Conservation (phyloP, 2,888 invertebrate species). For the Platynereis dumerilii region DNA sequence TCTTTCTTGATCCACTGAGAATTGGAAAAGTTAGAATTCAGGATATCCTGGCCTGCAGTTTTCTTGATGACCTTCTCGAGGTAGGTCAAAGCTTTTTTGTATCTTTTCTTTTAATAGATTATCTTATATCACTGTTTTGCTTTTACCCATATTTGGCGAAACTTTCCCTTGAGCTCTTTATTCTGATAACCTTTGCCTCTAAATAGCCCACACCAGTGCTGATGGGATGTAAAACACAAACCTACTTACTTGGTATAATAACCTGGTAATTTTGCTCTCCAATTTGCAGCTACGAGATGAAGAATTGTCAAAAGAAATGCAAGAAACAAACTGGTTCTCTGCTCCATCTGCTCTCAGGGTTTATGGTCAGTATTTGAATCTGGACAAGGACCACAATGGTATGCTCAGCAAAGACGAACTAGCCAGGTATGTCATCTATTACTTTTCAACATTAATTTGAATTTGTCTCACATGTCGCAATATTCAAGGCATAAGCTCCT, state of each 20-base stretch:
- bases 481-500: neutral
- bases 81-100: slow-evolving; percentile 61
- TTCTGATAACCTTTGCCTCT: too few relatives aligned
- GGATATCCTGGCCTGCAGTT: slow-evolving; percentile 89
- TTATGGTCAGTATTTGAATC: slow-evolving; percentile 90
- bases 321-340: slow-evolving; percentile 72
- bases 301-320: slow-evolving; percentile 80
- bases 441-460: neutral
- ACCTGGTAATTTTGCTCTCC: too few relatives aligned
- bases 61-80: slow-evolving; percentile 90
- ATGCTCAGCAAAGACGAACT: slow-evolving; percentile 92
- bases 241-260: too few relatives aligned
- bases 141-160: neutral
- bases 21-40: slow-evolving; percentile 88
- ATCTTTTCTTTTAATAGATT: neutral
- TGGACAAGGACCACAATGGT: slow-evolving; percentile 91
- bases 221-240: too few relatives aligned
- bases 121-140: neutral
- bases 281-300: slow-evolving; percentile 76
- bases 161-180: too few relatives aligned
- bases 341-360: slow-evolving; percentile 76
- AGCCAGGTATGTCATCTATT: slow-evolving; percentile 73
- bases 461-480: neutral
- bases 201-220: too few relatives aligned
- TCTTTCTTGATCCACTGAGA: slow-evolving; percentile 89